A percentile compares a stretch with the other conserved stretches of the same genome.
phyloP scores from a whole-genome alignment of 1,140 invertebrate genomes.

The Oryctes rhinoceros region DNA sequence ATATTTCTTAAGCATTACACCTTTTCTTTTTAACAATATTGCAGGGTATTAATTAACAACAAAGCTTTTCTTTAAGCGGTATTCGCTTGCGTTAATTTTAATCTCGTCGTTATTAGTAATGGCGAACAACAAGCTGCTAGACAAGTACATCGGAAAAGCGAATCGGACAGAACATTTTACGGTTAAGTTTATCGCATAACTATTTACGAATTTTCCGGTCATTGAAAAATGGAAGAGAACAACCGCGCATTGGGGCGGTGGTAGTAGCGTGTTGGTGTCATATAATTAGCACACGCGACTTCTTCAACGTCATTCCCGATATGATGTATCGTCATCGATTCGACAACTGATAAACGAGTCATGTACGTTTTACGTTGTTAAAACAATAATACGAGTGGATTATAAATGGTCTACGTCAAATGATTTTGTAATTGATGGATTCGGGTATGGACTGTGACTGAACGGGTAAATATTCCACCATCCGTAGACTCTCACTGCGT shows the following conservation, averaged over 20 bases:
- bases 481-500: neutral
- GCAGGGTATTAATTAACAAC: no score
- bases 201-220: neutral
- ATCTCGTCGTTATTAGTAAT: no score
- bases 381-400: conserved; percentile 29
- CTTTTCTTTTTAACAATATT: no score
- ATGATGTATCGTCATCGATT: conserved; percentile 22
- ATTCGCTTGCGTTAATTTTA: no score
- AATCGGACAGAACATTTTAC: no score
- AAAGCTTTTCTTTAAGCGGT: no score
- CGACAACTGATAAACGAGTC: conserved; percentile 33
- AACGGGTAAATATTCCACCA: neutral
- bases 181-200: neutral
- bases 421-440: conserved; percentile 29
- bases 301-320: conserved; percentile 11
- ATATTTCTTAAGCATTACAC: no score
- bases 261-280: conserved; percentile 12
- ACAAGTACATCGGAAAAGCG: no score
- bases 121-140: no score
- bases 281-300: conserved; percentile 20
- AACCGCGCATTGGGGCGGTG: neutral
- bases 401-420: conserved; percentile 32
- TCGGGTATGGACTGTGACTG: conserved; percentile 9
- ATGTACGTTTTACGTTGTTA: conserved; percentile 21
- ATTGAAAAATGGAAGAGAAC: neutral